Evolutionary conservation across 2,888 invertebrate genomes (phyloP).

Genomic region (Oscheius sp.): DNA sequence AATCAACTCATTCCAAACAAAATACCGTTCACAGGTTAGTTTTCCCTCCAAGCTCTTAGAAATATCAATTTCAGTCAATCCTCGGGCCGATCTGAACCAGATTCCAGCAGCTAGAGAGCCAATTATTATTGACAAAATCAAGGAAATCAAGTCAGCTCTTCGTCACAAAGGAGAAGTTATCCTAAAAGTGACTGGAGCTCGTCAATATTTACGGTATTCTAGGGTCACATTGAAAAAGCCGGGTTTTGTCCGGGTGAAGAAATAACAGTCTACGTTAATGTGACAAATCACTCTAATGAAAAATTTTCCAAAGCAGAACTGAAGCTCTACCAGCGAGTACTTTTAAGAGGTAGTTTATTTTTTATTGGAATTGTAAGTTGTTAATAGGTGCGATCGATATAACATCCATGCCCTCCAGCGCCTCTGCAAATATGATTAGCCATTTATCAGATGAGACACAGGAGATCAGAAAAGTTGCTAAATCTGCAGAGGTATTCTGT

Average conservation of each 20-base stretch:
- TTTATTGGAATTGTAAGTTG: too few species aligned
- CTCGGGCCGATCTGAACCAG: slow-evolving; percentile 1
- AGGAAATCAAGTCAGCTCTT: slow-evolving; percentile 4
- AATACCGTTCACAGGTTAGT: slow-evolving; percentile 5
- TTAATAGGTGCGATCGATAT: slow-evolving; percentile 13
- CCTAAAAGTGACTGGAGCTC: background rate
- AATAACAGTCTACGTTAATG: background rate
- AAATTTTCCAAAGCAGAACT: slow-evolving; percentile 11
- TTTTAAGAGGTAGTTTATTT: too few species aligned
- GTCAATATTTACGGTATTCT: background rate
- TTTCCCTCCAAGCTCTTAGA: background rate
- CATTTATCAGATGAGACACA: slow-evolving; percentile 4
- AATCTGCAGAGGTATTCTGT: background rate
- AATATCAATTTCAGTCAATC: slow-evolving; percentile 1
- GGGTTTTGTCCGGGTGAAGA: slow-evolving; percentile 20
- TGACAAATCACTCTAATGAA: background rate
- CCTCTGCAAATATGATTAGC: background rate
- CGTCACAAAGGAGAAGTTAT: slow-evolving; percentile 10
- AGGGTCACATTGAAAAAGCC: background rate
- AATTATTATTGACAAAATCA: background rate
- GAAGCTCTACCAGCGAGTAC: slow-evolving; percentile 3
- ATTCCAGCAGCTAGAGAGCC: background rate
- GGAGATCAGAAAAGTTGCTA: slow-evolving; percentile 21
- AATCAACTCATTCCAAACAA: slow-evolving; percentile 14
- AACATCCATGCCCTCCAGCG: slow-evolving; percentile 2